Conservation (phyloP, 2,888 invertebrate genomes). For the Coremacera marginata region DNA sequence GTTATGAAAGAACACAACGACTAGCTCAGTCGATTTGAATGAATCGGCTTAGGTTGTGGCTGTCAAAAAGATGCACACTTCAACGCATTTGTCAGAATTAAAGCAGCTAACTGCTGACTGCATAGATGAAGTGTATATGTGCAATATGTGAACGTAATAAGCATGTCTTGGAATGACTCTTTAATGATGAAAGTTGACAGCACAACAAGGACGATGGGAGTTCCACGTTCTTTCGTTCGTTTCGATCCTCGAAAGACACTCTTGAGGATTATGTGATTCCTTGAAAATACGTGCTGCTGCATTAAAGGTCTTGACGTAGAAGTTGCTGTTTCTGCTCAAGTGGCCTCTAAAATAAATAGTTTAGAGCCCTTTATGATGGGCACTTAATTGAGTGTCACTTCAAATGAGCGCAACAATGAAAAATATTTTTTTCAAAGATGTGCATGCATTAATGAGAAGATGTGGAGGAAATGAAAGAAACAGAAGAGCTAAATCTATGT, state of each 20-base stretch:
- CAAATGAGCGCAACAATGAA: background rate
- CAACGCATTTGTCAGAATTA: background rate
- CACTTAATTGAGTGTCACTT: slow-evolving; percentile 30
- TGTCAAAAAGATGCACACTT: background rate
- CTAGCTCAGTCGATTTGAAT: background rate
- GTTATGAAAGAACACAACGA: background rate
- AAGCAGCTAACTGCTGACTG: background rate
- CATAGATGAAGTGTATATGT: background rate
- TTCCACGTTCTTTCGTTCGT: too few species aligned
- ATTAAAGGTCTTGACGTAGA: background rate
- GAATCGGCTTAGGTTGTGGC: background rate
- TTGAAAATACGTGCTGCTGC: background rate
- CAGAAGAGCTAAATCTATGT: background rate
- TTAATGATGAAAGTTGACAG: slow-evolving; percentile 6
- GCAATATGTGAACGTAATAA: background rate
- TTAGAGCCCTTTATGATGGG: slow-evolving; percentile 6
- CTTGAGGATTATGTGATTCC: background rate
- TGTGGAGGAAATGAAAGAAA: background rate
- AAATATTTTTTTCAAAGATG: background rate
- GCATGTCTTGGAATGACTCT: background rate
- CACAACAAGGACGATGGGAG: background rate
- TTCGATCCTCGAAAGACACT: background rate
- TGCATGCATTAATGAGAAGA: background rate
- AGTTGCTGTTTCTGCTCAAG: background rate
- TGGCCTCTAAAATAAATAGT: background rate